Base-by-base conservation (phyloP, 2,888 invertebrate species). In the Apodemia mormo region DNA sequence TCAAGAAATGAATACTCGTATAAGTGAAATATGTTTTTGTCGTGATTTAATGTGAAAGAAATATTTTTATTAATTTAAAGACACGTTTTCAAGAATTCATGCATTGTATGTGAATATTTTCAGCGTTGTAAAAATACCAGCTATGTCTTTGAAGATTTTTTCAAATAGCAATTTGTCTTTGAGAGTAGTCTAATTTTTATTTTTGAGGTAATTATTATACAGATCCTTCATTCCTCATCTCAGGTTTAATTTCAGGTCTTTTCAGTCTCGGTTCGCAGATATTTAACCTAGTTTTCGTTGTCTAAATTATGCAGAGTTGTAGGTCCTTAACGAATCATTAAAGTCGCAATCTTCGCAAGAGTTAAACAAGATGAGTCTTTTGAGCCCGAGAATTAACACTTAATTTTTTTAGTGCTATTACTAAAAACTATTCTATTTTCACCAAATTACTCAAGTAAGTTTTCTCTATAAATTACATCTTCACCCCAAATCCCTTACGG, bases 161-260 rank as follows among this genome's bases (percentile, higher is more conserved):
- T 52, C 52, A 22, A n/a, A 7, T 8, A 52, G 8, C 22, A 52
- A 52, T 52, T 52, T 52, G n/a, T 45, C n/a, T 22, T 52, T 7
- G 22, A n/a, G 52, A 22, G 22, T 22, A 22, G 6, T 22, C 52
- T 54, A 22, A 54, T 54, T 54, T 54, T 54, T 0, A 22, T 54
- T 54, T 54, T 54, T 54, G 52, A 54, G 22, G 52, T 22, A 54
- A 8, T 54, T 54, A 7, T 22, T 54, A 7, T 22, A 54, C 52
- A 22, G 52, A 54, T 54, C 22, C 52, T 54, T 8, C 2, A 22
- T 54, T 22, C 52, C 22, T 22, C n/a, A 54, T 54, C 52, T 54
- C 22, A 22, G 52, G 52, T 54, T 54, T 54, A 54, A 54, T 54
- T 54, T 54, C 52, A 54, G 52, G 52, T 54, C 52, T 54, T 54